Evolutionary conservation across 2,888 invertebrate genomes (phyloP), one percentile per base, ranked within the genome.

Genomic region (Campoletis raptor): DNA sequence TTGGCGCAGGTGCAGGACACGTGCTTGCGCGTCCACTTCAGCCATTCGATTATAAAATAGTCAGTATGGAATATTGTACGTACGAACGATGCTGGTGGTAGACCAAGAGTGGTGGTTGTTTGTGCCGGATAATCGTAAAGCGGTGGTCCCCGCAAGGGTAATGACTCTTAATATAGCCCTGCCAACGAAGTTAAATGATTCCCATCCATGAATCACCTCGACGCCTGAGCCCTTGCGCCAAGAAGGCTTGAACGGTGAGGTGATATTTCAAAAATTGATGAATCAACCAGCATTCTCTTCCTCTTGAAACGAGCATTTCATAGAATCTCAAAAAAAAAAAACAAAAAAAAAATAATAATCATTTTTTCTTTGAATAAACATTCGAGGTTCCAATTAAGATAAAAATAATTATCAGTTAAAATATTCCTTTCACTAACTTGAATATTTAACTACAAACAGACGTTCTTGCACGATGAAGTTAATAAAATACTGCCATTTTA

Each of bases 121-220:
- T 83, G 83, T 42, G 69, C 42, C 76, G 79, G 81, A 84, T 87
- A 87, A 87, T 86, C 86, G 86, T 86, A 86, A 87, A 84, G 85
- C 86, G 88, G 83, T 85, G 88, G 83, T 85, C 70, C 78, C 77
- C 85, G 83, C 61, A 30, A 81, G 87, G 85, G 83, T 88, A 88
- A 88, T 84, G 88, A 87, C 88, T 86, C 88, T 88, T 88, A 88
- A 88, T 88, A 86, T 80, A 83, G 81, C 87, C 85, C 85, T 87
- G 87, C 87, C 88, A 87, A 81, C 83, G 74, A 70, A 87, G 88
- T 85, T 88, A 88, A 88, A 88, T 88, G 87, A 88, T 88, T 88
- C 73, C 77, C 88, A 87, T 86, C 84, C 85, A 85, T 87, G 88
- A 87, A 88, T 88, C 87, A 87, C 73, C 85, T 66, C 72, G 83